Base-by-base conservation (phyloP, 2,888 invertebrate genomes). In the Agelastica alni region DNA sequence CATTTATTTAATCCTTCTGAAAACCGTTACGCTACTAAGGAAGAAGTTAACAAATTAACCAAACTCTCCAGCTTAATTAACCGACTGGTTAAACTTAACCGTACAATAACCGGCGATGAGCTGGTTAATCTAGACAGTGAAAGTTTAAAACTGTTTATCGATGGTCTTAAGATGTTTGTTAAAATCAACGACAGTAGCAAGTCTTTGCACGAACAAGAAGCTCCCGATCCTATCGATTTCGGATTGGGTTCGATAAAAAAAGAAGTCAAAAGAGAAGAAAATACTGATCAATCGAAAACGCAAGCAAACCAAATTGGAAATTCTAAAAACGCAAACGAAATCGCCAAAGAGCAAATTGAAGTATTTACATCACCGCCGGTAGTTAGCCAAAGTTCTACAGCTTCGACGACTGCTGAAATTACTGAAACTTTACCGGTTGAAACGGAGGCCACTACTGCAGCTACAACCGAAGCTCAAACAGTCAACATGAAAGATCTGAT, bases 401-500 rank as follows among this genome's bases (percentile, higher is more conserved):
- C 26, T 13, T 4, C 13, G 12, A 41, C 12, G 2, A 10, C 3
- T 20, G 41, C 4, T 7, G 17, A 39, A 16, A 22, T 3, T 4
- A 22, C 46, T 20, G 32, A 32, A 17, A 3, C 47, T 31, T 20
- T 58, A 9, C 41, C 57, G 5, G 34, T 53, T 18, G 49, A 54
- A 17, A 31, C 46, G 17, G 41, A 51, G 31, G 60, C 61, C 16
- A 53, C 61, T n/a, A 59, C 57, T 4, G 46, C 51, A 1, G 75
- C 59, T 6, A 58, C 58, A 5, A 46, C 59, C 0, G 75, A 75
- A 60, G 68, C 77, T 60, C 53, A 76, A 2, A 69, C 71, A 30
- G 81, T 84, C 10, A 85, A 84, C 39, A 74, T 87, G 28, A 77
- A 81, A 34, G 89, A 88, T 67, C 76, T 91, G 45, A 90, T 87